Base-by-base conservation (phyloP, 37 sponge, comb jelly and placozoan genomes). In the Corticium candelabrum region DNA sequence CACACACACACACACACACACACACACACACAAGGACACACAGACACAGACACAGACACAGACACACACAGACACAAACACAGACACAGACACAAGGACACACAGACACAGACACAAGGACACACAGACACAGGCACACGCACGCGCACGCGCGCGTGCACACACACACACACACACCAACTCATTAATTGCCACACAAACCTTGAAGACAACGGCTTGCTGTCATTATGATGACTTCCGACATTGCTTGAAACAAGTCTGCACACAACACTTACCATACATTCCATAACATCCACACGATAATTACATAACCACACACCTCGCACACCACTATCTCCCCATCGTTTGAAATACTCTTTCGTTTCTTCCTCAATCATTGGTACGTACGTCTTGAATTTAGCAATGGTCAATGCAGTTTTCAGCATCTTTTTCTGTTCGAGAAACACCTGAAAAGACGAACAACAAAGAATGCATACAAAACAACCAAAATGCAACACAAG, bases 341-440 rank as follows among this genome's bases (percentile, higher is more conserved):
- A 89, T 2, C 87, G 67, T 41, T 87, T 39, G 67, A 90, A 89
- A 74, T 93, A 93, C 38, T 79, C 84, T 2, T 15, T 27, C 3
- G 90, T 83, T 72, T 93, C 94, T 41, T 84, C 40, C 78, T 87
- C 90, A 2, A 93, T 87, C 37, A 84, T 40, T 27, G 90, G 87
- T 1, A 90, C 82, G 40, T 93, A 93, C 7, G 75, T 39, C 3
- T 74, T 37, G 74, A 90, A 93, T 75, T 85, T 79, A 70, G 94
- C 88, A 2, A 89, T 33, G 0, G 88, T 78, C 32, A 93, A 80
- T 56, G 90, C 94, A 31, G 81, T 78, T 78, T 93, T 93, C 40
- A 93, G 80, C 86, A 93, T 84, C 81, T 87, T 86, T 82, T 93
- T 93, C 82, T 93, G 94, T 80, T 93, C 94, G 4, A 90, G 62